These are phyloP conservation scores for Sarotherodon lohbergeri DNA, from an alignment of 2,113 vertebrate genomes.

Conservation along the genomic window DNA sequence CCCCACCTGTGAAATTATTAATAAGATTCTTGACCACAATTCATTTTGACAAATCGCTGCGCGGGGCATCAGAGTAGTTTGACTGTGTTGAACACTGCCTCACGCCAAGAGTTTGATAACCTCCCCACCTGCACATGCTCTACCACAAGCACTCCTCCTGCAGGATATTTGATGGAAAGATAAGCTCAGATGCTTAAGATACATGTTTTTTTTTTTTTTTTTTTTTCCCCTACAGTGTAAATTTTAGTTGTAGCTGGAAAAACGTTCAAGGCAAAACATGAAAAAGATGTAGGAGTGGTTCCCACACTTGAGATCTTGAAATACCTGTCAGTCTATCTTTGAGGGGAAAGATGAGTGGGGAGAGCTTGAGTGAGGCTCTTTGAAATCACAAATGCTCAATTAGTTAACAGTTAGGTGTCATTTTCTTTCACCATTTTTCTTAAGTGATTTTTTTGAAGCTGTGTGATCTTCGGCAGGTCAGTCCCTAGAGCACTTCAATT, in stretches of 20 bases:
- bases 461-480: conserved; percentile 17
- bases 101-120: conserved; percentile 70
- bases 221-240: not conserved
- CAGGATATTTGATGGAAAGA: conserved; percentile 76
- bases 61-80: conserved; percentile 69
- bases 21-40: conserved; percentile 74
- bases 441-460: not conserved
- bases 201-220: conserved; percentile 14
- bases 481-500: conserved; percentile 4
- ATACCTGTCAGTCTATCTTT: conserved; percentile 53
- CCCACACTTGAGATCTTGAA: conserved; percentile 25
- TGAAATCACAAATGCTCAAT: conserved; percentile 63
- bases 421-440: conserved; percentile 27
- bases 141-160: conserved; percentile 36
- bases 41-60: conserved; percentile 79
- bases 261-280: conserved; percentile 55
- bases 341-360: not conserved
- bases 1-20: conserved; percentile 54
- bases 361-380: conserved; percentile 11
- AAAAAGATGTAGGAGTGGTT: conserved; percentile 47
- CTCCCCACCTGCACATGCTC: conserved; percentile 65
- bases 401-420: conserved; percentile 56
- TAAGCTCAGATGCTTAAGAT: conserved; percentile 66
- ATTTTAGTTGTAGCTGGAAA: conserved; percentile 21
- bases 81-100: conserved; percentile 70